Base-by-base conservation (phyloP, 2,888 invertebrate species). In the Apantesis nais region DNA sequence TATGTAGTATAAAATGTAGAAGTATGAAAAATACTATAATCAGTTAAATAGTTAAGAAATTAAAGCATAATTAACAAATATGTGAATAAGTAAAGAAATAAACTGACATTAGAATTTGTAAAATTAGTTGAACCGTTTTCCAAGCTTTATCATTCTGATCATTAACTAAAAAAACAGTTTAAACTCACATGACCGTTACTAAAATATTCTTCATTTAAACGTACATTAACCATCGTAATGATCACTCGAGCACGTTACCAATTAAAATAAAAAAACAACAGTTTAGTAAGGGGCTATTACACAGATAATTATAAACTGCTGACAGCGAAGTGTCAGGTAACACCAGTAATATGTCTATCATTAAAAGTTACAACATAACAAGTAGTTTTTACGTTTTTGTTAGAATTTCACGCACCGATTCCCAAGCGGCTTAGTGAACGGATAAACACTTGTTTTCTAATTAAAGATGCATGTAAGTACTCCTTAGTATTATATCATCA, bases 361-460 rank as follows among this genome's bases (percentile, higher is more conserved):
- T 88, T 88, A 85, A 74, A 79, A 78, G 78, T 72, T 77, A 74
- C 62, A 67, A 83, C 78, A 78, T 76, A 77, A 74, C 77, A 77
- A 75, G 83, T 89, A 88, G 88, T 88, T 87, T 85, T 85, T 76
- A 76, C 76, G 81, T 91, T 90, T 90, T 90, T 88, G 86, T 88
- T 80, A 83, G 74, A 83, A 90, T 93, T 92, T 90, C 89, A 92
- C 86, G 92, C 88, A 75, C 82, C 82, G 90, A 81, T 89, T 85
- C 82, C 79, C 76, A 82, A 77, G 74, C 74, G 74, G 74, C 78
- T 81, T 79, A 75, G 67, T 62, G 73, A 78, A 82, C 70, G 62
- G 34, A 48, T 65, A n/a, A 64, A 61, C 61, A 62, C 22, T 76
- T 76, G 74, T 78, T 74, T 69, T 78, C 81, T 79, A 81, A 81